Evolutionary conservation across 2,797 vertebrate genomes (phyloP).

Genomic region (Tamandua tetradactyla): DNA sequence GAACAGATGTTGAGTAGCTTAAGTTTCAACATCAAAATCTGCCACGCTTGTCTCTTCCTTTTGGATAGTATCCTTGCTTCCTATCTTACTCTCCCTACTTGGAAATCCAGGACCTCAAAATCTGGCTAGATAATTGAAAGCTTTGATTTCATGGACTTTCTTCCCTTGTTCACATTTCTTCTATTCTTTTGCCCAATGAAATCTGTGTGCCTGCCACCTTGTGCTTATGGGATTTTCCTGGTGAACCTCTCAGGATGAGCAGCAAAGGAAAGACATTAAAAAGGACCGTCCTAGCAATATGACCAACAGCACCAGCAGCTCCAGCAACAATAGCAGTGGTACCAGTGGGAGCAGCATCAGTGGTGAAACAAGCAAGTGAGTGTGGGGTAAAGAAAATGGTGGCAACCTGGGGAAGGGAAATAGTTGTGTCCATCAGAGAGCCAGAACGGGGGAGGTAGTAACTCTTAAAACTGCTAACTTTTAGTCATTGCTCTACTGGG

Average conservation of each 20-base stretch:
- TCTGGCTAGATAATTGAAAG: conserved; percentile 26
- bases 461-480: neutral
- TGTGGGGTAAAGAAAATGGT: neutral
- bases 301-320: conserved; percentile 25
- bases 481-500: neutral
- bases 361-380: conserved; percentile 53
- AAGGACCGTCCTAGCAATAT: conserved; percentile 58
- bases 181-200: conserved; percentile 37
- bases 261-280: conserved; percentile 72
- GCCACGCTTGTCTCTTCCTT: neutral
- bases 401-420: neutral
- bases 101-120: neutral
- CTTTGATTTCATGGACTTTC: conserved; percentile 37
- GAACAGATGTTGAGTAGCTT: neutral
- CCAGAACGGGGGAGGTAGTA: neutral
- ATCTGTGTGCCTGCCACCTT: conserved; percentile 12
- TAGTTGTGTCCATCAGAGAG: neutral
- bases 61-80: neutral
- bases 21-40: conserved; percentile 17
- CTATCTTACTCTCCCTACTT: conserved; percentile 13
- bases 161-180: neutral
- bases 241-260: conserved; percentile 62
- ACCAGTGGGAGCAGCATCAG: conserved; percentile 13
- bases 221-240: conserved; percentile 36
- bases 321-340: neutral